Conservation (phyloP, 2,797 vertebrate species). For the Botia kubotai region DNA sequence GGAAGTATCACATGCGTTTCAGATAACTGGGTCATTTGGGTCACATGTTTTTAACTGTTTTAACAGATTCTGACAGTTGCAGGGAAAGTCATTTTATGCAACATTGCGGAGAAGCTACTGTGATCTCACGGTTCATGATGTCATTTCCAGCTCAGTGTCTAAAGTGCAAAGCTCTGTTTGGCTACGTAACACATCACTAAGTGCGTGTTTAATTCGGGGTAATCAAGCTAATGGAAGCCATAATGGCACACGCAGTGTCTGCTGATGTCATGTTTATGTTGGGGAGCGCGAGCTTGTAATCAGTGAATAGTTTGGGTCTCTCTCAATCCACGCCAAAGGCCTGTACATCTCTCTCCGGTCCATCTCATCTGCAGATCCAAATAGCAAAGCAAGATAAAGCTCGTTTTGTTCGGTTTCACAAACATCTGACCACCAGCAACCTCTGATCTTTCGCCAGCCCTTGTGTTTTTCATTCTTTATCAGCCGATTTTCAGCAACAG, state of each 20-base stretch:
- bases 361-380: conserved; percentile 53
- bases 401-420: conserved; percentile 28
- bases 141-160: conserved; percentile 40
- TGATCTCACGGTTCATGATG: conserved; percentile 38
- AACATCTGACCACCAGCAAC: conserved; percentile 16
- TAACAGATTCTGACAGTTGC: not conserved
- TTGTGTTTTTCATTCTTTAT: conserved; percentile 33
- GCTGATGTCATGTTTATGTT: conserved; percentile 74
- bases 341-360: conserved; percentile 57
- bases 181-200: conserved; percentile 51
- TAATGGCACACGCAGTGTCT: conserved; percentile 55
- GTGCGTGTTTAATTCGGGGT: conserved; percentile 69
- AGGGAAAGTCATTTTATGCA: not conserved
- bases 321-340: conserved; percentile 61
- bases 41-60: no score
- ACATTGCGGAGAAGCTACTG: not conserved
- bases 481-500: conserved; percentile 1
- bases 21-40: no score
- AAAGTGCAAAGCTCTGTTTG: conserved; percentile 27
- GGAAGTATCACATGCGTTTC: no score
- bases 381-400: conserved; percentile 33
- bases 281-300: conserved; percentile 69
- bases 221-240: conserved; percentile 74
- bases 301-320: conserved; percentile 62
- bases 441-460: conserved; percentile 11